Conservation (phyloP, 1,140 invertebrate species). For the Bactericera cockerelli region DNA sequence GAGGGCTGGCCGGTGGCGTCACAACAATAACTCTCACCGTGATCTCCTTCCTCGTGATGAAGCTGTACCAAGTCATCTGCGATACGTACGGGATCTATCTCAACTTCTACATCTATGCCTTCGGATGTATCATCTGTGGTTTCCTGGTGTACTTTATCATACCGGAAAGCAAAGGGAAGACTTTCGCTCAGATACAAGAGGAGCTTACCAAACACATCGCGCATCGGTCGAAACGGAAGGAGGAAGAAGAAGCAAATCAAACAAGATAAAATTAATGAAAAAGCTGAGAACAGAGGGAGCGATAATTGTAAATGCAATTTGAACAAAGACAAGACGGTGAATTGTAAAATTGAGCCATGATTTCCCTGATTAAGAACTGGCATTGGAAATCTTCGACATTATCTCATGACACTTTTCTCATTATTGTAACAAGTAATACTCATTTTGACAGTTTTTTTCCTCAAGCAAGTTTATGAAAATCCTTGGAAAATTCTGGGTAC, state of each 20-base stretch:
- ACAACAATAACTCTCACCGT: constrained; percentile 30
- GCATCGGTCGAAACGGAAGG: background rate
- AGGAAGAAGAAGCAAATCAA: background rate
- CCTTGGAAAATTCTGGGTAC: no score
- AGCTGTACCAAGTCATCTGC: constrained; percentile 31
- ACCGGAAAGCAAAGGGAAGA: constrained; percentile 69
- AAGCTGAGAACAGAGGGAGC: no score
- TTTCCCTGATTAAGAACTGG: no score
- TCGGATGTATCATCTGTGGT: constrained; percentile 43
- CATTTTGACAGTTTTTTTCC: no score
- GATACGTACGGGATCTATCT: constrained; percentile 34
- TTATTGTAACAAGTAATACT: no score
- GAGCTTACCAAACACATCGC: constrained; percentile 20
- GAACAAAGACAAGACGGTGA: no score
- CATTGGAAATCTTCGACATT: no score
- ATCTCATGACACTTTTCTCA: no score
- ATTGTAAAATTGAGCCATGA: no score
- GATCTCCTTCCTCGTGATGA: constrained; percentile 27
- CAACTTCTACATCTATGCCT: constrained; percentile 50
- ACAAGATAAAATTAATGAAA: background rate
- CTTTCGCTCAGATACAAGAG: constrained; percentile 42
- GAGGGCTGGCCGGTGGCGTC: constrained; percentile 30
- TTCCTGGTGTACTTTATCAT: constrained; percentile 48
- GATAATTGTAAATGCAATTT: no score
- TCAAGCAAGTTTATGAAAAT: no score